These are phyloP conservation scores for Diaprepes abbreviatus DNA, from an alignment of 2,888 invertebrate species.

Conservation along the genomic window DNA sequence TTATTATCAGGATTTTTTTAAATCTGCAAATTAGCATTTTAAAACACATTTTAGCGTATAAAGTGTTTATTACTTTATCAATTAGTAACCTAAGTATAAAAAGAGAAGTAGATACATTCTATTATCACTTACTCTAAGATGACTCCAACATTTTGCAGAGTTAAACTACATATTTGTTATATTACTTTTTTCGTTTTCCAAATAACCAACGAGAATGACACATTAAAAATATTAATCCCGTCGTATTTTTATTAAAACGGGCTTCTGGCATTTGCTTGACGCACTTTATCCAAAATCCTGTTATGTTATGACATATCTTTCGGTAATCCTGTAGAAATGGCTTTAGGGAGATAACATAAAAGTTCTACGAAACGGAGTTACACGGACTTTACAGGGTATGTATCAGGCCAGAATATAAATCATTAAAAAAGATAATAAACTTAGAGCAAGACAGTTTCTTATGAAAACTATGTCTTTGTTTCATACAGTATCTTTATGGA, in stretches of 20 bases:
- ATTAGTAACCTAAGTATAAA: no score
- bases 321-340: slow-evolving; percentile 21
- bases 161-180: neutral
- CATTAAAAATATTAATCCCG: slow-evolving; percentile 18
- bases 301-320: slow-evolving; percentile 28
- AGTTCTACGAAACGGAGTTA: slow-evolving; percentile 5
- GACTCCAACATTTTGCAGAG: no score
- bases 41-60: no score
- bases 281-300: slow-evolving; percentile 19
- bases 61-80: no score
- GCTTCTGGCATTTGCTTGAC: slow-evolving; percentile 12
- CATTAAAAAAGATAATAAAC: no score
- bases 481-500: no score
- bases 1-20: no score
- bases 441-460: no score
- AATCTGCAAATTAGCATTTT: no score
- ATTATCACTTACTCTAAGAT: no score
- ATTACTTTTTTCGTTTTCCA: neutral
- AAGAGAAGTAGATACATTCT: no score
- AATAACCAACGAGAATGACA: neutral
- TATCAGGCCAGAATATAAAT: slow-evolving; percentile 13
- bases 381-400: neutral
- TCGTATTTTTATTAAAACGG: slow-evolving; percentile 24
- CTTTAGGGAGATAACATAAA: slow-evolving; percentile 15
- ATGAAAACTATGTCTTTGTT: no score